phyloP scores from a whole-genome alignment of 1,140 invertebrate genomes.

The Sitophilus oryzae region DNA sequence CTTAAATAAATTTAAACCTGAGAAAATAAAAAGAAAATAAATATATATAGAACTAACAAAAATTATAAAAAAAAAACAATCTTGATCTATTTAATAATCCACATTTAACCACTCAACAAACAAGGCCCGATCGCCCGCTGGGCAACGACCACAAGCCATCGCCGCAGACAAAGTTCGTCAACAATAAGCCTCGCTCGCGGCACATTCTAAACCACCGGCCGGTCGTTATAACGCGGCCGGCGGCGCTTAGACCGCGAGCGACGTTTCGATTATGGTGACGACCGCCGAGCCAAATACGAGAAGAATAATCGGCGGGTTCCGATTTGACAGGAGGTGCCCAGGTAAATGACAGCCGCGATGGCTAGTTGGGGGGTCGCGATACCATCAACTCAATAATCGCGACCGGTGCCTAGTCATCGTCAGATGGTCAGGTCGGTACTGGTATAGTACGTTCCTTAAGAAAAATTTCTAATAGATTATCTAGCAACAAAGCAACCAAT shows the following conservation, averaged over 20 bases:
- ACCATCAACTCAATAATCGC: conserved; percentile 37
- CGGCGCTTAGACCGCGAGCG: background rate
- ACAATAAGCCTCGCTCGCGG: background rate
- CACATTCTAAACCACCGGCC: no score
- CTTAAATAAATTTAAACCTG: no score
- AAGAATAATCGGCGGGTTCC: conserved; percentile 37
- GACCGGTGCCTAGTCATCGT: conserved; percentile 37
- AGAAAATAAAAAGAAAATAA: no score
- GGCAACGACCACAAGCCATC: background rate
- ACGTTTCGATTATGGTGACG: background rate
- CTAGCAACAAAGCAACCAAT: background rate
- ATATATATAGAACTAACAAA: no score
- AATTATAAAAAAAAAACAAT: background rate
- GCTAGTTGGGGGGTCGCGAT: conserved; percentile 40
- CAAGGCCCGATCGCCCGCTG: background rate
- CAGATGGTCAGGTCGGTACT: conserved; percentile 1
- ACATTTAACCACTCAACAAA: background rate
- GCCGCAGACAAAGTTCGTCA: background rate
- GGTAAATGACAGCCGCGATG: conserved; percentile 39
- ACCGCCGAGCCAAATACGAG: conserved; percentile 17
- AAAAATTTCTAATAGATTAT: background rate
- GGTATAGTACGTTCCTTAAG: conserved; percentile 10
- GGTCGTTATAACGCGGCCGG: background rate
- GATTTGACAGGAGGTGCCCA: conserved; percentile 42
- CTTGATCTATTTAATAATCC: background rate